Evolutionary conservation across 2,797 vertebrate species (phyloP).

Genomic region (Sylvilagus floridanus): DNA sequence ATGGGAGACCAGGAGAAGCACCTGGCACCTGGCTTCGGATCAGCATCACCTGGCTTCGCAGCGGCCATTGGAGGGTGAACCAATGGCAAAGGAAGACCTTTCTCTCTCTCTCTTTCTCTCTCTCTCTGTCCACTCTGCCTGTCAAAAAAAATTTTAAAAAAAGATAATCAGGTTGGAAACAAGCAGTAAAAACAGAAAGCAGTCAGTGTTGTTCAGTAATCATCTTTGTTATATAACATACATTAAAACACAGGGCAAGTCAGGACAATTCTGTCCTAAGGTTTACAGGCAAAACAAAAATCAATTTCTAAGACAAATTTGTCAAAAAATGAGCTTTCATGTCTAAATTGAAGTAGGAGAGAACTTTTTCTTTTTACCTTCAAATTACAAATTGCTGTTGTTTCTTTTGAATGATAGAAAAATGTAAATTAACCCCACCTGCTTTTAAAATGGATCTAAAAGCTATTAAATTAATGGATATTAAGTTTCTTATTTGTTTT

Average conservation of each 20-base stretch:
- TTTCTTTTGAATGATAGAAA: constrained; percentile 17
- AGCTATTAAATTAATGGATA: background rate
- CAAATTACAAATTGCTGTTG: constrained; percentile 52
- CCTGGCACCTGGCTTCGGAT: no score
- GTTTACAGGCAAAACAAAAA: constrained; percentile 39
- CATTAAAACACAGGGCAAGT: background rate
- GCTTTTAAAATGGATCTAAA: constrained; percentile 26
- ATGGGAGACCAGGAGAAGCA: no score
- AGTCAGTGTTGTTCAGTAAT: constrained; percentile 30
- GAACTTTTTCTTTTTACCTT: background rate
- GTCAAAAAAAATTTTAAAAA: background rate
- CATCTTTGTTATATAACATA: constrained; percentile 24
- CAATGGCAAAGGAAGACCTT: no score
- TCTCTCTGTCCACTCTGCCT: no score
- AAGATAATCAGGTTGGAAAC: background rate
- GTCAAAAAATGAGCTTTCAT: constrained; percentile 55
- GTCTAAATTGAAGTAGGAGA: constrained; percentile 1
- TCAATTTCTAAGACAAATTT: constrained; percentile 65
- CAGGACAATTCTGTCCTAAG: constrained; percentile 62
- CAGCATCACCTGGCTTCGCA: no score
- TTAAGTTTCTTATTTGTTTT: background rate
- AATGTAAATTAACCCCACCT: constrained; percentile 12
- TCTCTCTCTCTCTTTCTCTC: no score
- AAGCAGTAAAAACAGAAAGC: constrained; percentile 31
- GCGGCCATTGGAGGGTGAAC: no score